Evolutionary conservation across 1,140 invertebrate genomes (phyloP).

Genomic region (Cherax quadricarinatus): DNA sequence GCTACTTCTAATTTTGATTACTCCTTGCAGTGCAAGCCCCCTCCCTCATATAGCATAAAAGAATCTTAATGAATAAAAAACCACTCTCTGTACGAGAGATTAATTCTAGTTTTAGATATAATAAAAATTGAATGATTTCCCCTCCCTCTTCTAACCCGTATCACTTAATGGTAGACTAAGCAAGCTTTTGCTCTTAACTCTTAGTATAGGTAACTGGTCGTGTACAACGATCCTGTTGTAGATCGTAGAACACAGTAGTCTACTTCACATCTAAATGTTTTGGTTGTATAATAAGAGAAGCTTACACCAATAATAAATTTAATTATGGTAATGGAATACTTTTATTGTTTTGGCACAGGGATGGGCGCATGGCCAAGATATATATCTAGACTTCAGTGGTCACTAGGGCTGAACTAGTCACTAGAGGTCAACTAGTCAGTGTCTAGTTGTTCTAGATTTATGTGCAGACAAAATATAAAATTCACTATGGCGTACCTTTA

Average conservation of each 20-base stretch:
- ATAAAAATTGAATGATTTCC: slow-evolving; percentile 22
- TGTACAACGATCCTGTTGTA: not conserved
- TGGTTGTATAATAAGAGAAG: slow-evolving; percentile 37
- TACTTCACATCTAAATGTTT: slow-evolving; percentile 34
- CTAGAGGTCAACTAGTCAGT: slow-evolving; percentile 36
- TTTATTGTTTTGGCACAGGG: slow-evolving; percentile 55
- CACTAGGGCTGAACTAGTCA: slow-evolving; percentile 39
- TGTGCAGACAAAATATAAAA: slow-evolving; percentile 10
- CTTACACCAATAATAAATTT: slow-evolving; percentile 11
- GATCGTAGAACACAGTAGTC: slow-evolving; percentile 7
- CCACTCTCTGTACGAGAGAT: not conserved
- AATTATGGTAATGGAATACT: slow-evolving; percentile 59
- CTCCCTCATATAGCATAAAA: slow-evolving; percentile 56
- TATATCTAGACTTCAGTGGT: slow-evolving; percentile 39
- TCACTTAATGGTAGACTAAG: slow-evolving; percentile 13
- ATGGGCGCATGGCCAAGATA: slow-evolving; percentile 57
- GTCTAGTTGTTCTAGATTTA: slow-evolving; percentile 37
- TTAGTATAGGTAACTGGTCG: not conserved
- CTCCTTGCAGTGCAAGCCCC: slow-evolving; percentile 33
- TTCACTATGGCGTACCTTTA: too few relatives aligned
- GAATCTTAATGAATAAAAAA: slow-evolving; percentile 1
- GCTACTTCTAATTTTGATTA: slow-evolving; percentile 18
- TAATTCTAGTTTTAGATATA: slow-evolving; percentile 33
- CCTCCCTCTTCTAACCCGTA: slow-evolving; percentile 20
- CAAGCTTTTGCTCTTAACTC: not conserved